Percentiles rank a stretch among this genome's conserved stretches.
Evolutionary conservation across 2,888 invertebrate species (phyloP).

Genomic region (Crossocerus cetratus): DNA sequence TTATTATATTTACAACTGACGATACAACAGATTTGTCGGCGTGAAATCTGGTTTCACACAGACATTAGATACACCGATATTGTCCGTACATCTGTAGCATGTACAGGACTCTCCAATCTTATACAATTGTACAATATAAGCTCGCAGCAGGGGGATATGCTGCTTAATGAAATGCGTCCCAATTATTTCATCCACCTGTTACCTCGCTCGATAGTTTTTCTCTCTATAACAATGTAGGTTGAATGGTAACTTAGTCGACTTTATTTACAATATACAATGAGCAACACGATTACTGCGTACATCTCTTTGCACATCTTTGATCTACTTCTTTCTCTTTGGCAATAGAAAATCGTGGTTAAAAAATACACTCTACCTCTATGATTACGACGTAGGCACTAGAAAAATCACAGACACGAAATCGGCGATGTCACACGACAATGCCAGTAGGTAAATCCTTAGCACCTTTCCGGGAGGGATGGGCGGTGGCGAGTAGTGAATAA

Average conservation of each 20-base stretch:
- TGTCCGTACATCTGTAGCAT: slow-evolving; percentile 32
- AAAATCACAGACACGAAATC: slow-evolving; percentile 72
- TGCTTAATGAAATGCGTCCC: not conserved
- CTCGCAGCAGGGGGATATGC: not conserved
- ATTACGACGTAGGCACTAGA: slow-evolving; percentile 69
- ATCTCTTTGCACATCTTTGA: slow-evolving; percentile 47
- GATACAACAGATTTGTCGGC: slow-evolving; percentile 58
- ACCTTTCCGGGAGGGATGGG: slow-evolving; percentile 2
- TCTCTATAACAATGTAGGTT: not conserved
- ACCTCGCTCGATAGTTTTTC: not conserved
- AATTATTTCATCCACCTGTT: not conserved
- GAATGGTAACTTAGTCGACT: slow-evolving; percentile 52
- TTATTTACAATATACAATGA: slow-evolving; percentile 59
- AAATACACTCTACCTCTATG: slow-evolving; percentile 48
- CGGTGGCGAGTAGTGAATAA: too few species aligned
- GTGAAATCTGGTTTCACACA: slow-evolving; percentile 56
- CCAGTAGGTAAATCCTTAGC: slow-evolving; percentile 50
- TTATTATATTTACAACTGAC: slow-evolving; percentile 56
- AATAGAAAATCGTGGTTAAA: slow-evolving; percentile 55
- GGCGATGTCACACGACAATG: slow-evolving; percentile 41
- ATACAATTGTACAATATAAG: not conserved
- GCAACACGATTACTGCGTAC: slow-evolving; percentile 23
- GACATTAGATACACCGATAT: slow-evolving; percentile 38
- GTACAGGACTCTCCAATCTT: slow-evolving; percentile 29
- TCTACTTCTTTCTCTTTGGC: slow-evolving; percentile 59